These are phyloP conservation scores for Campylomormyrus numenius DNA, from an alignment of 2,113 vertebrate species.

Conservation along the genomic window DNA sequence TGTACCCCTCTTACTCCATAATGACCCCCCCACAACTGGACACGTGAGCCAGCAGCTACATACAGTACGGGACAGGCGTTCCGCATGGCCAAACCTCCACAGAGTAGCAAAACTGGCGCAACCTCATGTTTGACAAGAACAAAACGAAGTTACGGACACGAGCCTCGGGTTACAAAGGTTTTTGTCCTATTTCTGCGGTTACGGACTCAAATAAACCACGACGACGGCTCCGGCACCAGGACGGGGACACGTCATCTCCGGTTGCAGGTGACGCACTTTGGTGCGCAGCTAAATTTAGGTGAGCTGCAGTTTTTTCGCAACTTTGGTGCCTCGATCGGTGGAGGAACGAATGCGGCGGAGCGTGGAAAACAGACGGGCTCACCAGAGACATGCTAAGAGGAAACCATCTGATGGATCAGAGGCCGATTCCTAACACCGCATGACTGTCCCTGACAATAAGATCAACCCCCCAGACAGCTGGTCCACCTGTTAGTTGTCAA, in stretches of 20 bases:
- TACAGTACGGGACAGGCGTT: not conserved
- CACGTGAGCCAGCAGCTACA: not conserved
- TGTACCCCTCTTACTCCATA: not conserved
- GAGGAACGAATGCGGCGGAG: not conserved
- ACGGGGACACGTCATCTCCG: not conserved
- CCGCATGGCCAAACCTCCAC: not conserved
- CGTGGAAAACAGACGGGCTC: not conserved
- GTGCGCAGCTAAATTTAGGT: not conserved
- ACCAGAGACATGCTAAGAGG: not conserved
- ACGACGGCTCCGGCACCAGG: not conserved
- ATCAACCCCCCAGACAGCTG: not conserved
- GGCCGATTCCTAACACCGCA: not conserved
- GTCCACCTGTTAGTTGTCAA: not conserved
- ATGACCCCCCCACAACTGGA: not conserved
- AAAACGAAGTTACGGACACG: not conserved
- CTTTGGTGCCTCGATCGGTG: not conserved
- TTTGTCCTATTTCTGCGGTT: slow-evolving; percentile 4
- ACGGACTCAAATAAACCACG: slow-evolving; percentile 7
- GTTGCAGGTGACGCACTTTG: not conserved
- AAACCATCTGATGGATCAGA: not conserved
- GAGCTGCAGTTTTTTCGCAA: not conserved
- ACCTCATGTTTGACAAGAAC: not conserved
- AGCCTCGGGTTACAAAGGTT: slow-evolving; percentile 8
- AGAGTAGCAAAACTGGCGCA: not conserved
- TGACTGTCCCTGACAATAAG: not conserved